phyloP scores from a whole-genome alignment of 2,113 vertebrate species.

The Tyto alba region DNA sequence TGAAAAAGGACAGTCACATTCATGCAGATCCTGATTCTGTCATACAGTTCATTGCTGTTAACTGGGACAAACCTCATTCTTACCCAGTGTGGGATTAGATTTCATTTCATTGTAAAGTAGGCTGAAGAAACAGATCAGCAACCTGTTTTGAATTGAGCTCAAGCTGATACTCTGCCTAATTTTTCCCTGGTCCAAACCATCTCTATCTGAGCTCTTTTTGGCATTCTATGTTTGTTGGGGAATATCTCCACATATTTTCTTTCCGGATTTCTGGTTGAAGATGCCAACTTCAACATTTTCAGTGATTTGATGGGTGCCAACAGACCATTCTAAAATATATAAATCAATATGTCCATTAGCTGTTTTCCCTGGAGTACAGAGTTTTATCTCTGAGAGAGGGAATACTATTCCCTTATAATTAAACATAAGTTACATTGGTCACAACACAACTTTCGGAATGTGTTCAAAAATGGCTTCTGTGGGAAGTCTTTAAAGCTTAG shows the following conservation, averaged over 20 bases:
- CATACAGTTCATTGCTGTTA: not conserved
- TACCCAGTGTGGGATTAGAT: not conserved
- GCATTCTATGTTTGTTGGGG: not conserved
- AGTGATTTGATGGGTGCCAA: not conserved
- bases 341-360: not conserved
- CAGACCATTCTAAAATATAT: not conserved
- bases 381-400: not conserved
- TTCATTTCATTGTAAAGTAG: not conserved
- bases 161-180: not conserved
- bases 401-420: not conserved
- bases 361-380: not conserved
- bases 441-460: not conserved
- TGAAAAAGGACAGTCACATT: not conserved
- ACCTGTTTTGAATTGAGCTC: not conserved
- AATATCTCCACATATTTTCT: not conserved
- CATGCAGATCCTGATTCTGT: not conserved
- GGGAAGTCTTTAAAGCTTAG: not conserved
- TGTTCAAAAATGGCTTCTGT: slow-evolving; percentile 9
- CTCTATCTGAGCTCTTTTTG: not conserved
- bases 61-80: not conserved
- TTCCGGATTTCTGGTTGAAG: not conserved
- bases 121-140: not conserved
- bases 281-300: not conserved
- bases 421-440: not conserved
- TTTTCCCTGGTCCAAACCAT: not conserved